Base-by-base conservation (phyloP, 2,888 invertebrate species). In the Meta bourneti region DNA sequence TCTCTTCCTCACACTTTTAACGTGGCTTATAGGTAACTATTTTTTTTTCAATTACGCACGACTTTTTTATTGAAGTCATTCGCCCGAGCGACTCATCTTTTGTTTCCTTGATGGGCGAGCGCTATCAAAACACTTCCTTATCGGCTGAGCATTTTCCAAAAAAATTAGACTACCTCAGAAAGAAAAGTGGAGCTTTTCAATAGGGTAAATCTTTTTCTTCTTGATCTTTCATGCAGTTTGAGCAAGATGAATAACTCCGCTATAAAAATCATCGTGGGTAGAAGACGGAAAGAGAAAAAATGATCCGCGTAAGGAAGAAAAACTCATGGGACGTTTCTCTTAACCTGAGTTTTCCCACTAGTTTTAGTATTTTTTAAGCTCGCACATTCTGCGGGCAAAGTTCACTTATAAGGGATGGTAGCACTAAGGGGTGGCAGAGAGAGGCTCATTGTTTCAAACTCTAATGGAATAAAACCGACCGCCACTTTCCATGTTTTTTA, bases 181-280 rank as follows among this genome's bases (percentile, higher is more conserved):
- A 61, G 61, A 82, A 87, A 87, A 86, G 19, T 20, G 80, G 72
- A 74, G 74, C 77, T 82, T 91, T 87, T 91, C 77, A 82, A 54
- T 52, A 54, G 77, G 34, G 85, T 48, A 34, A 20, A 70, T 49
- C 71, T 34, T 70, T 82, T 11, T 52, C 54, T 87, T 70, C 69
- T 81, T 71, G 69, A 82, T 86, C 81, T 87, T 91, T 82, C 81
- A 87, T 82, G 87, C 83, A 88, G 81, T 91, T 77, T 91, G 91
- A 91, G 83, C 87, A 91, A 91, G 91, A 91, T 91, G 87, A 91
- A 91, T 91, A 91, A 87, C 91, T 79, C 54, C 54, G 77, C 71
- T 87, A 77, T 82, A 87, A 91, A 61, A 82, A 82, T 82, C 91
- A 87, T 87, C 83, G 83, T n/a, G 74, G 79, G 69, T 16, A 69